A percentile compares a stretch with the other conserved stretches of the same genome.
These are phyloP conservation scores for Onychorhynchus coronatus DNA, from an alignment of 2,113 vertebrate genomes.

Conservation along the genomic window DNA sequence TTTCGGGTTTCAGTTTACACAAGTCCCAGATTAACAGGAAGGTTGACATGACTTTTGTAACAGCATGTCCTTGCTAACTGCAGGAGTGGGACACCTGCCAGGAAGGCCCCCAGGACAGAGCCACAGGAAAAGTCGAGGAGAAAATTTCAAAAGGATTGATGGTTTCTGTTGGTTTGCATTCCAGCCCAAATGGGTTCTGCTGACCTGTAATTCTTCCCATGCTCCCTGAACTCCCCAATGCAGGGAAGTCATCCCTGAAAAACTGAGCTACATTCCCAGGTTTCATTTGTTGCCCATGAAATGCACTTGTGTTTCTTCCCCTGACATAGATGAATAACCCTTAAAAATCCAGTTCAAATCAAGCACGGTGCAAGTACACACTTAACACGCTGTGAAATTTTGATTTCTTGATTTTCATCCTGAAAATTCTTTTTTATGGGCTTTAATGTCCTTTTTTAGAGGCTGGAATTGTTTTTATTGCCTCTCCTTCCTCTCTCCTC, in stretches of 20 bases:
- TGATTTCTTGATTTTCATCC: background rate
- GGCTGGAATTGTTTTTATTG: background rate
- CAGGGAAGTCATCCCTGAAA: background rate
- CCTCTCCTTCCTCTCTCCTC: background rate
- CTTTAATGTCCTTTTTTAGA: background rate
- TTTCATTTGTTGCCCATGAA: background rate
- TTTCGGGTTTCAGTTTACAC: conserved; percentile 35
- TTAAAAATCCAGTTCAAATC: background rate
- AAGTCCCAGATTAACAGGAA: conserved; percentile 32
- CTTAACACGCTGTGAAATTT: background rate
- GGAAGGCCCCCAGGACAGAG: background rate
- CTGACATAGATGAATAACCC: background rate
- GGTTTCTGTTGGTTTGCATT: background rate
- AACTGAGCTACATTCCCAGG: background rate
- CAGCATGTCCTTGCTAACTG: background rate
- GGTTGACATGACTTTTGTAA: conserved; percentile 20
- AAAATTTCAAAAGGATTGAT: background rate
- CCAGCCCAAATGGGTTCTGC: background rate
- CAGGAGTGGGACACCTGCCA: background rate
- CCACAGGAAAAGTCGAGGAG: fast-evolving
- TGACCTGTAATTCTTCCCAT: background rate
- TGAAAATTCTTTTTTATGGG: background rate
- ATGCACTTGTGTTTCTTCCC: background rate
- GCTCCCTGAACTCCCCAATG: background rate
- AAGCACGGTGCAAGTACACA: background rate